Base-by-base conservation (phyloP, 2,113 vertebrate genomes). In the Speoplatyrhinus poulsoni region DNA sequence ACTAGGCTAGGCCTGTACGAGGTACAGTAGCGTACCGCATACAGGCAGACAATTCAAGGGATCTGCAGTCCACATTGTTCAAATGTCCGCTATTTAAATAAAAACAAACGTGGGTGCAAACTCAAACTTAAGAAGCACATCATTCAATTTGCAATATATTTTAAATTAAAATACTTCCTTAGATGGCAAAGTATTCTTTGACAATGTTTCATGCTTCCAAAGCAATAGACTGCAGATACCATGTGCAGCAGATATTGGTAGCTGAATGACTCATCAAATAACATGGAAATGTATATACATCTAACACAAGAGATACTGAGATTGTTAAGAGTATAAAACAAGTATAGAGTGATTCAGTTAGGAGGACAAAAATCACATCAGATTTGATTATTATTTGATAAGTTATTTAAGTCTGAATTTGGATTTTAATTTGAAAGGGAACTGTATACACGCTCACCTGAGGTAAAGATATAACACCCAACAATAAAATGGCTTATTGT, bases 401-500 rank as follows among this genome's bases (percentile, higher is more conserved):
- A 26, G 3, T 26, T 26, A 2, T 26, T 26, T 26, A 26, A 26
- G 3, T 26, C 26, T 26, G 2, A 26, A 26, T 26, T 26, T 26
- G 26, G 19, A 26, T 26, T 26, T 26, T 26, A 26, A 26, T 26
- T 26, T 26, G 59, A 58, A 73, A 67, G 62, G 7, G 41, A 15
- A n/a, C 60, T 61, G 48, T 54, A 16, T 67, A 9, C 52, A 49
- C 57, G 79, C 85, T 90, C 87, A 90, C 88, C 84, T 84, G 74
- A 50, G 56, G 15, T 79, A 65, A 86, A 76, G 71, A 46, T 72
- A 46, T 72, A 36, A 79, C 36, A 41, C 36, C 36, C 17, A 13
- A 36, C 73, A 67, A 58, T 52, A 70, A 67, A 85, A 83, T 84
- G 15, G 46, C 41, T 32, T 60, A 9, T 13, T 26, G 26, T 26